These are phyloP conservation scores for Saguinus midas DNA, from an alignment of 2,113 vertebrate species.

Conservation along the genomic window DNA sequence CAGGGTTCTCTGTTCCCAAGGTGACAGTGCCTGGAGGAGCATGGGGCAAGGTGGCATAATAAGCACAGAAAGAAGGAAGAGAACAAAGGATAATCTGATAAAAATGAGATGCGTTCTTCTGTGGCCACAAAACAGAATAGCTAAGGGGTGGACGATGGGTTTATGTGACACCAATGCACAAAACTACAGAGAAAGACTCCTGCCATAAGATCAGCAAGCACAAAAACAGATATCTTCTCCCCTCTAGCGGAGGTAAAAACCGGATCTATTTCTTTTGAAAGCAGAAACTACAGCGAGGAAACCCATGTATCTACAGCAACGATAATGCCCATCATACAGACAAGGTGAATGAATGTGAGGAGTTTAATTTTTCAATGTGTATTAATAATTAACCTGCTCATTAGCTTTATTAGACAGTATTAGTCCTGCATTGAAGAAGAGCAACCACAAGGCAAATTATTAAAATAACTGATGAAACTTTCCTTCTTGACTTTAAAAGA, in stretches of 20 bases:
- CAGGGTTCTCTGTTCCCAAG: neutral
- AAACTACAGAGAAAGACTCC: constrained; percentile 8
- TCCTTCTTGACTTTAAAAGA: constrained; percentile 42
- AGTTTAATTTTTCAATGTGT: constrained; percentile 36
- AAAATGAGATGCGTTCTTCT: constrained; percentile 25
- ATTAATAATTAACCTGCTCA: constrained; percentile 65
- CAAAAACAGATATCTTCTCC: neutral
- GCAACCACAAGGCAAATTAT: neutral
- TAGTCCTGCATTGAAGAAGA: constrained; percentile 46
- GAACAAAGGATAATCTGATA: neutral
- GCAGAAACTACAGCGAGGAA: neutral
- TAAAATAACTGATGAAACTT: constrained; percentile 49
- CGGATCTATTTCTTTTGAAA: neutral
- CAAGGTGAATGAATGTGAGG: neutral
- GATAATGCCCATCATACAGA: neutral
- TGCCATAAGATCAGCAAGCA: neutral
- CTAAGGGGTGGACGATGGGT: neutral
- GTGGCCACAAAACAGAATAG: neutral
- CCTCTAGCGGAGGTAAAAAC: neutral
- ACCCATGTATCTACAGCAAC: neutral
- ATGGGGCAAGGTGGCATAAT: neutral
- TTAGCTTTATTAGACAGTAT: constrained; percentile 44
- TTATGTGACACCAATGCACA: neutral
- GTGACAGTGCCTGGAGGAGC: neutral
- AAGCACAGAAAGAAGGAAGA: constrained; percentile 10